Evolutionary conservation across 2,888 invertebrate species (phyloP).

Genomic region (Agonopterix subpropinquella): DNA sequence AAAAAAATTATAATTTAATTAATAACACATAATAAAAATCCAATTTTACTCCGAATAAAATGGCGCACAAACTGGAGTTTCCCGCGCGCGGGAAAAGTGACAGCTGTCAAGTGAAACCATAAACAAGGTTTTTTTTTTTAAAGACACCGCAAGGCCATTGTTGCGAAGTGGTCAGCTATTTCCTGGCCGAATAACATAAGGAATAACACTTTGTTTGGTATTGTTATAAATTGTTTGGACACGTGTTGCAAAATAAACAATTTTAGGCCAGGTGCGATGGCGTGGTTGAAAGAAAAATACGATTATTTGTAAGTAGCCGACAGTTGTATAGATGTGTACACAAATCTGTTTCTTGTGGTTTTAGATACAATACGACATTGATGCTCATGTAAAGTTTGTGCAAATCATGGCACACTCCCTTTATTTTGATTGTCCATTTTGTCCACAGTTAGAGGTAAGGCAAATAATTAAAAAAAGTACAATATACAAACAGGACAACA

Average conservation of each 20-base stretch:
- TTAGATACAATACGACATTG: no score
- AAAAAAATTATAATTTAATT: not conserved
- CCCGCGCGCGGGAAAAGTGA: conserved; percentile 45
- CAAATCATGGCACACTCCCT: not conserved
- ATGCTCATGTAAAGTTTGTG: no score
- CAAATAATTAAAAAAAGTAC: no score
- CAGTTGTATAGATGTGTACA: not conserved
- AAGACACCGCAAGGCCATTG: conserved; percentile 14
- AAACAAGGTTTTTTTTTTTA: conserved; percentile 19
- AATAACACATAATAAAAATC: no score
- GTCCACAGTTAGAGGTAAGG: no score
- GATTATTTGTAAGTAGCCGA: no score
- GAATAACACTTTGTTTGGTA: conserved; percentile 22
- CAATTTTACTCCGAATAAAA: no score
- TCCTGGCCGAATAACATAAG: conserved; percentile 19
- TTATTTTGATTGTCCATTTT: not conserved
- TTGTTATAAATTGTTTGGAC: conserved; percentile 27
- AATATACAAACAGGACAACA: no score
- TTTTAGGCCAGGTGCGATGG: conserved; percentile 4
- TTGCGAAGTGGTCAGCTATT: conserved; percentile 25
- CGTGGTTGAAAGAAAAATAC: not conserved
- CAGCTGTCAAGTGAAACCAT: conserved; percentile 37
- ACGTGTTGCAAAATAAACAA: conserved; percentile 35
- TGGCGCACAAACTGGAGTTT: conserved; percentile 6
- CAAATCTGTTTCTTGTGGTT: no score